These are phyloP conservation scores for Gerris lacustris DNA, from an alignment of 2,888 invertebrate genomes.

Conservation along the genomic window DNA sequence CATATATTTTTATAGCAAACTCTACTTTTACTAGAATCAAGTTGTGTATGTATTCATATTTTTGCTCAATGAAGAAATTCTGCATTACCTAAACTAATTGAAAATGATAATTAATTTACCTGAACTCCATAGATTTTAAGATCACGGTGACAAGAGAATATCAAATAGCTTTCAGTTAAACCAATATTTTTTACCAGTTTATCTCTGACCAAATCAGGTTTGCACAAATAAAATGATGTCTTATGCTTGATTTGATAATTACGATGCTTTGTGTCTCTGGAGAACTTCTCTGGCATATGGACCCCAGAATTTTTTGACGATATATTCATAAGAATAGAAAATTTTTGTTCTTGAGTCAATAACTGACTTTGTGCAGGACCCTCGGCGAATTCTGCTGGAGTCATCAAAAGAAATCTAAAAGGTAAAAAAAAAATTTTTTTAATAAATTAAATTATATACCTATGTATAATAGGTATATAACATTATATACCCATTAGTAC, in stretches of 20 bases:
- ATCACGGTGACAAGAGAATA: conserved; percentile 19
- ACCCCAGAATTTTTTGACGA: conserved; percentile 55
- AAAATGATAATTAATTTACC: conserved; percentile 11
- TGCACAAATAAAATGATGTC: background rate
- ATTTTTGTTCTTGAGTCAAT: conserved; percentile 61
- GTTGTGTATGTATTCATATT: no score
- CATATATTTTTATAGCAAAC: no score
- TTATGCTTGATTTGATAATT: background rate
- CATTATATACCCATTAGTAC: no score
- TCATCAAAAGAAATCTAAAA: conserved; percentile 56
- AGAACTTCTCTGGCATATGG: conserved; percentile 63
- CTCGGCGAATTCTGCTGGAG: conserved; percentile 70
- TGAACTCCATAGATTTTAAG: conserved; percentile 19
- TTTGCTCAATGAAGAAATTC: no score
- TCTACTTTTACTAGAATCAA: no score
- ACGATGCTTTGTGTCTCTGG: conserved; percentile 34
- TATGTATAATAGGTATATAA: no score
- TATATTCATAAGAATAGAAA: conserved; percentile 71
- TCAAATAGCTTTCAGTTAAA: conserved; percentile 16
- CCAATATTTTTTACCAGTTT: conserved; percentile 17
- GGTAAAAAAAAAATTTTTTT: no score
- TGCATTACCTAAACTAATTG: no score
- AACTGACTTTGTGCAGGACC: conserved; percentile 63
- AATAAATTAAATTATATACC: background rate
- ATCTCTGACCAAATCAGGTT: background rate